Base-by-base conservation (phyloP, 2,888 invertebrate species). In the Lithophane semibrunnea region DNA sequence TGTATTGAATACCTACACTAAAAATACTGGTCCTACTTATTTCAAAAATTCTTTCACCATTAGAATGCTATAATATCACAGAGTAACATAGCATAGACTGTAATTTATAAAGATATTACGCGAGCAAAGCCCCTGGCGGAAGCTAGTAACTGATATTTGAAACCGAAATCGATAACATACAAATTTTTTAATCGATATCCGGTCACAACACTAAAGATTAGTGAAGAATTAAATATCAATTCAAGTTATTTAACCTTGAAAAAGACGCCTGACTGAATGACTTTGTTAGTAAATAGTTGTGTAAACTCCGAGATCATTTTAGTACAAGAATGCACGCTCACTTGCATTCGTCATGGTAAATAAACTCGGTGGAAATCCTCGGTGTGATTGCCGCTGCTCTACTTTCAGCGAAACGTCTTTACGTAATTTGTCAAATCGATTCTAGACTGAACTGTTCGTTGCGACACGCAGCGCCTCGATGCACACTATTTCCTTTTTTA, bases 381-480 rank as follows among this genome's bases (percentile, higher is more conserved):
- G 76, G 78, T 88, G 88, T 89, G 89, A 89, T 90, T 91, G 88
- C 85, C 68, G 85, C 66, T 89, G 92, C 87, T 89, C 91, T 87
- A 92, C 91, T 93, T 93, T 91, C 83, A 80, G 83, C 76, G 86
- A 85, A 88, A 86, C 88, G 75, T 89, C 85, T 91, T 93, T 92
- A 91, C 91, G 93, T 92, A 93, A 93, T 91, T 90, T 87, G 88
- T 90, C 88, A 88, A 91, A 92, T 91, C 89, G 90, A 91, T 91
- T 90, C 87, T 85, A 87, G 85, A 82, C 84, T 86, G 81, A 79
- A 71, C 69, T 80, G 75, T 77, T 64, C 65, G 73, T 88, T 89
- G 87, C 89, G 81, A 80, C 80, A 84, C 69, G 73, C 75, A 79
- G 49, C 82, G 87, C 80, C 74, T 80, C 82, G 80, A 72, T 83